These are phyloP conservation scores for Ganaspis brasiliensis DNA, from an alignment of 2,888 invertebrate genomes.

Conservation along the genomic window DNA sequence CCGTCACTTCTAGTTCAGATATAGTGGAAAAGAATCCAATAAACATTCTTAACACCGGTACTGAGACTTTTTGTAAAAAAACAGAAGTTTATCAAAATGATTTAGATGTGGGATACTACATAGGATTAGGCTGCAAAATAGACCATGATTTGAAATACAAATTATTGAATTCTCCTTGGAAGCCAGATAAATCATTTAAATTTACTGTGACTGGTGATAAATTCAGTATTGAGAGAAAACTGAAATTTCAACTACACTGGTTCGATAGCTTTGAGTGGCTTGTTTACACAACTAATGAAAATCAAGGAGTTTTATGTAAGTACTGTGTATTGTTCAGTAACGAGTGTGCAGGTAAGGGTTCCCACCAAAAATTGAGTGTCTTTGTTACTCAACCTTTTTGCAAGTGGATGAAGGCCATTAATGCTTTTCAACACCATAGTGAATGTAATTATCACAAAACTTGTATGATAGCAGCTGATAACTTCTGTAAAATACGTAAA, in stretches of 20 bases:
- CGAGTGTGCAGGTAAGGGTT: constrained; percentile 19
- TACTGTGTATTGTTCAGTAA: constrained; percentile 42
- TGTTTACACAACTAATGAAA: constrained; percentile 40
- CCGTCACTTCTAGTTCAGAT: too few species aligned
- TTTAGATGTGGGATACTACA: too few species aligned
- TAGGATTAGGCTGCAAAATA: too few species aligned
- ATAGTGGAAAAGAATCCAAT: too few species aligned
- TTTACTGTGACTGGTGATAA: not conserved
- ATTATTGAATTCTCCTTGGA: not conserved
- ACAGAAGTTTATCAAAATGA: too few species aligned
- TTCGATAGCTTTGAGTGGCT: constrained; percentile 24
- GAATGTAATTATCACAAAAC: constrained; percentile 32
- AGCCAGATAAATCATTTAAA: not conserved
- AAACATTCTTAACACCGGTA: too few species aligned
- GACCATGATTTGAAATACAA: too few species aligned
- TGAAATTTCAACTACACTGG: constrained; percentile 46
- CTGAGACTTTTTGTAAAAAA: too few species aligned
- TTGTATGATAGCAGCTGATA: not conserved
- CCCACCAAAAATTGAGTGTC: not conserved
- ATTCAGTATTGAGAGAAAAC: not conserved
- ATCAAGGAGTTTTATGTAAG: constrained; percentile 46
- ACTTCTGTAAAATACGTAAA: constrained; percentile 18
- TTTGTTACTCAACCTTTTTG: constrained; percentile 25
- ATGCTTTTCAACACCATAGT: constrained; percentile 30
- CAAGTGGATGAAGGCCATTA: constrained; percentile 39